Percentiles rank a stretch among this genome's conserved stretches.
Conservation (phyloP, 2,113 vertebrate species). For the Caloenas nicobarica region DNA sequence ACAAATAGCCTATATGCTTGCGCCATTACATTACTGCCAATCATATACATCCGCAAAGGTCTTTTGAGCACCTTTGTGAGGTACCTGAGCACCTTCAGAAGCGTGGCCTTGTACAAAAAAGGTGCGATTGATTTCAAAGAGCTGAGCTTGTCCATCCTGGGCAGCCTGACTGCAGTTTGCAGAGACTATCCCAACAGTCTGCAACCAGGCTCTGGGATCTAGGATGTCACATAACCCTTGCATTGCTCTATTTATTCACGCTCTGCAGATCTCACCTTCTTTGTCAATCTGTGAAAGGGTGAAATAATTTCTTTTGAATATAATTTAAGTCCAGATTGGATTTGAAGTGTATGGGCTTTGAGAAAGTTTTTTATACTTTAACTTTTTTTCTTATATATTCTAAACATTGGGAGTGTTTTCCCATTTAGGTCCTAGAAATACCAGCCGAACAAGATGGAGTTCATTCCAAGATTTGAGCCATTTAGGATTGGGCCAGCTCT, state of each 20-base stretch:
- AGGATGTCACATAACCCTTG: background rate
- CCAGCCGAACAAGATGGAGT: background rate
- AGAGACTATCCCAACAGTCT: background rate
- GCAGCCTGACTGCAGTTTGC: background rate
- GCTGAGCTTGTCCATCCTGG: background rate
- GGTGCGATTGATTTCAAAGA: background rate
- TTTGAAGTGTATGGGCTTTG: background rate
- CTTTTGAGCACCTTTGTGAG: background rate
- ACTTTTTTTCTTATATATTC: background rate
- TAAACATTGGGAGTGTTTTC: background rate
- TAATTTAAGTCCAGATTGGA: background rate
- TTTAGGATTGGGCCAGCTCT: background rate
- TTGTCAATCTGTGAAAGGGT: background rate
- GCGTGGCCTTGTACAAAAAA: background rate
- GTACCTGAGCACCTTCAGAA: background rate
- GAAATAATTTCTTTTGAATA: background rate
- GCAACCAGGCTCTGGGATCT: background rate
- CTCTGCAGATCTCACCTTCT: background rate
- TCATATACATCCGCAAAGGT: background rate
- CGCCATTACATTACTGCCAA: background rate
- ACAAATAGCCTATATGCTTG: background rate
- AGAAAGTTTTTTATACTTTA: background rate
- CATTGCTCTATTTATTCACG: background rate
- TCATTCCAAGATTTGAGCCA: background rate
- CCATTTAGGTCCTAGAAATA: background rate